Base-by-base conservation (phyloP, 2,797 vertebrate species). In the Platyrinchus mystaceus region DNA sequence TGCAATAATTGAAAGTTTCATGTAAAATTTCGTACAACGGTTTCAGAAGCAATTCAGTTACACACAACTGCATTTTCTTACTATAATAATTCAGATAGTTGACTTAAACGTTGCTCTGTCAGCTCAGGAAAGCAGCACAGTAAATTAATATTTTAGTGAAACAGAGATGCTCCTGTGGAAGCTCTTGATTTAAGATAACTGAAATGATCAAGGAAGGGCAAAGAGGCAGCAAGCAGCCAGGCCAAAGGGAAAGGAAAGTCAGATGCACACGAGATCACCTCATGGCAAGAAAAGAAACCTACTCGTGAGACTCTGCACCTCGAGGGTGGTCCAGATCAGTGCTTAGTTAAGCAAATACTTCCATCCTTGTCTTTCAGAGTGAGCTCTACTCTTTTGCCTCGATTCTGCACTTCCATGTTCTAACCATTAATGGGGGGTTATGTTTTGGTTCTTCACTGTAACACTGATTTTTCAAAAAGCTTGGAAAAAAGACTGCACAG, bases 211-310 rank as follows among this genome's bases (percentile, higher is more conserved):
- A 73, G 86, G 90, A 91, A 56, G 91, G 85, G 49, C 93, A 95
- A 90, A 94, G 95, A 96, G 93, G 93, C 82, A 97, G 89, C 87
- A 91, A 88, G 91, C 63, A 96, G 89, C 94, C 92, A 95, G 85
- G 94, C 80, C 93, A 95, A 95, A 94, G 82, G 96, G 85, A 95
- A 87, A 96, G 91, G 95, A 96, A 95, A 96, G 85, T 53, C 77
- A 96, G 91, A 87, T 23, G 91, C 96, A 94, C 96, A 94, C 86
- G 95, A 96, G 96, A 74, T 78, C 83, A 89, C 52, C 94, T 69
- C 96, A 96, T 27, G 94, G 96, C 95, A 86, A 76, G 95, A 97
- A 96, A 94, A 86, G 96, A 96, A 97, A 93, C 94, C 95, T 97
- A 91, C 36, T 69, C 23, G 83, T 87, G 82, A 94, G 91, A 76